Evolutionary conservation across 2,797 vertebrate genomes (phyloP), one percentile per base, ranked within the genome.

Genomic region (Scleropages formosus): DNA sequence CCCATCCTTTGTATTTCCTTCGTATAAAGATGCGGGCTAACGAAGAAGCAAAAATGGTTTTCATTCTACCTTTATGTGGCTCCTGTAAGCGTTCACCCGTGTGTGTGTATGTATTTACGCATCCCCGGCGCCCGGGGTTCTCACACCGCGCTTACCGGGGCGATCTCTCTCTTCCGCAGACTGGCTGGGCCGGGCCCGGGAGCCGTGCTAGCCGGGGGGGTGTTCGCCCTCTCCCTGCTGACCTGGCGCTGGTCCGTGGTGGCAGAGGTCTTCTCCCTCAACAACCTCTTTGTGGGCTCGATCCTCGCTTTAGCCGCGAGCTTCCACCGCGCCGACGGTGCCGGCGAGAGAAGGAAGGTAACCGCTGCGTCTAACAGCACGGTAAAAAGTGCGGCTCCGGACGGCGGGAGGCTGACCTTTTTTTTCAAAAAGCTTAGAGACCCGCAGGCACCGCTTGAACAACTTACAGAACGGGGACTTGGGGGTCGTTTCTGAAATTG

Each of bases 241-340:
- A 95, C 93, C 85, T 99, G 97, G 96, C 96, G 97, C 88, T 99
- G 97, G 97, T 96, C 97, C 81, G 88, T 94, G 84, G 82, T 95
- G 74, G 95, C 95, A 0, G 97, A 99, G 91, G 97, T 99, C 90
- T 99, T 99, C 81, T 93, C 95, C 84, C 94, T 99, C 85, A 98
- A 98, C 94, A 99, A 97, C 93, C 89, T 98, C 85, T 98, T 98
- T 85, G 90, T 97, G 76, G 95, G 94, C 71, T 87, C 98, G 85
- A 91, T 99, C 80, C 94, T 98, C 89, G 92, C 91, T 81, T 92
- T 96, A 80, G 89, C 89, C 0, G 90, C 84, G 81, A 86, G 80
- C 84, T 98, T 98, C 83, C 90, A 94, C 84, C 87, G 88, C 83
- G 95, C 95, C 79, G 83, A 92, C 76, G 90, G 90, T 67, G 82